Percentiles rank a stretch among this genome's conserved stretches.
These are phyloP conservation scores for Tyto alba DNA, from an alignment of 2,113 vertebrate genomes.

Conservation along the genomic window DNA sequence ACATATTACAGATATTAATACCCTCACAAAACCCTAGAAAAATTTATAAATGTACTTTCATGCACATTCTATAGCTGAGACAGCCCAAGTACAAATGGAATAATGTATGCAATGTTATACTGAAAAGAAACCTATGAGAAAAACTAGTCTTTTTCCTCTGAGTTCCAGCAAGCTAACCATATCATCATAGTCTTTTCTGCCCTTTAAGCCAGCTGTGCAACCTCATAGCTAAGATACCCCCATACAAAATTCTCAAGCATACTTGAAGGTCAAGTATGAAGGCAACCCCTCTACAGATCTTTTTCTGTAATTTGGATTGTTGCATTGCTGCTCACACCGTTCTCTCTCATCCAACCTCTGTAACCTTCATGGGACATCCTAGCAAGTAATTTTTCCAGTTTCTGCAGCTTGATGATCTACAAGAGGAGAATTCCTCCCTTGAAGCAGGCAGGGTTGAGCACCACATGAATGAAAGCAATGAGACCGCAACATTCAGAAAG, in stretches of 20 bases:
- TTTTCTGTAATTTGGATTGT: neutral
- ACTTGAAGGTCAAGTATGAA: neutral
- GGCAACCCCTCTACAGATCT: neutral
- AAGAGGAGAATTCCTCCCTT: neutral
- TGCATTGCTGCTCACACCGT: neutral
- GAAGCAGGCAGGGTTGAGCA: neutral
- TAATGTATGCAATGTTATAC: accelerated
- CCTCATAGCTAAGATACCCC: neutral
- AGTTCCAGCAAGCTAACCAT: neutral
- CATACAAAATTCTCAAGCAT: neutral
- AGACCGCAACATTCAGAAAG: neutral
- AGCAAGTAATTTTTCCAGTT: neutral
- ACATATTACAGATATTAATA: neutral
- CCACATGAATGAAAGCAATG: neutral
- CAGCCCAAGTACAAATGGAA: neutral
- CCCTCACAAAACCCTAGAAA: neutral
- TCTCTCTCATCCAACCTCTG: neutral
- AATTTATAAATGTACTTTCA: neutral
- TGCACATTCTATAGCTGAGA: neutral
- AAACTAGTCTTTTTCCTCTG: neutral
- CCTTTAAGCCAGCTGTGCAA: neutral
- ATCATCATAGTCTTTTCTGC: neutral
- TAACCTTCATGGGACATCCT: neutral
- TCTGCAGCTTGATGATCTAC: neutral
- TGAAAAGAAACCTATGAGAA: neutral